These are phyloP conservation scores for Sylvicola cinctus DNA, from an alignment of 2,888 invertebrate genomes.

Conservation along the genomic window DNA sequence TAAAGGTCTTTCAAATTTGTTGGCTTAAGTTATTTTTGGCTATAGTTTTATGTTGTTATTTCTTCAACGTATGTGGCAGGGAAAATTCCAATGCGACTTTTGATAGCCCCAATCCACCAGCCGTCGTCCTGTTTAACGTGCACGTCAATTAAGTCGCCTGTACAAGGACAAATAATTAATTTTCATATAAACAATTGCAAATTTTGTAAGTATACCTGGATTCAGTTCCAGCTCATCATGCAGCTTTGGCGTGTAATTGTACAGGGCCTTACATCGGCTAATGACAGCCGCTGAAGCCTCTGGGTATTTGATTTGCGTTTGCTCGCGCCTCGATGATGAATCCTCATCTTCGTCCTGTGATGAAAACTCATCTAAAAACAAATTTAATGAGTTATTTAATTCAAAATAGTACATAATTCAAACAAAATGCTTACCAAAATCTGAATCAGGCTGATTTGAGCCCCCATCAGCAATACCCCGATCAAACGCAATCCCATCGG, in stretches of 20 bases:
- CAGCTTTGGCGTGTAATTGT: constrained; percentile 69
- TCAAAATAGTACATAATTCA: constrained; percentile 1
- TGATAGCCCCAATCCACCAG: constrained; percentile 86
- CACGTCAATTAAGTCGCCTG: constrained; percentile 71
- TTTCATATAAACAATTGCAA: not conserved
- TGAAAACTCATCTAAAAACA: constrained; percentile 52
- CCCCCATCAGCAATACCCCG: constrained; percentile 45
- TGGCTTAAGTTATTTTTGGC: constrained; percentile 1
- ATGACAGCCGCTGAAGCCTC: constrained; percentile 21
- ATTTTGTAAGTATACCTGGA: constrained; percentile 29
- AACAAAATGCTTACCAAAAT: constrained; percentile 40
- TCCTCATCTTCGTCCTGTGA: constrained; percentile 46
- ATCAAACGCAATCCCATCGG: constrained; percentile 16
- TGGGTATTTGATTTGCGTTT: constrained; percentile 14
- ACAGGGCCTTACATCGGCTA: constrained; percentile 65
- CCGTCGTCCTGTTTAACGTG: constrained; percentile 82
- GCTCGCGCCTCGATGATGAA: constrained; percentile 6
- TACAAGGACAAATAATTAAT: constrained; percentile 14
- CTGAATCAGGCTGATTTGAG: constrained; percentile 70
- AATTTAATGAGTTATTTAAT: constrained; percentile 1
- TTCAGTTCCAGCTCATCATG: constrained; percentile 65
- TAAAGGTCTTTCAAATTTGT: no score
- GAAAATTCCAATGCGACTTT: constrained; percentile 72
- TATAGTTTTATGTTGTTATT: constrained; percentile 23
- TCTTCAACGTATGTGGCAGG: constrained; percentile 89